Conservation (phyloP, 2,888 invertebrate species). For the Hylaea fasciaria region DNA sequence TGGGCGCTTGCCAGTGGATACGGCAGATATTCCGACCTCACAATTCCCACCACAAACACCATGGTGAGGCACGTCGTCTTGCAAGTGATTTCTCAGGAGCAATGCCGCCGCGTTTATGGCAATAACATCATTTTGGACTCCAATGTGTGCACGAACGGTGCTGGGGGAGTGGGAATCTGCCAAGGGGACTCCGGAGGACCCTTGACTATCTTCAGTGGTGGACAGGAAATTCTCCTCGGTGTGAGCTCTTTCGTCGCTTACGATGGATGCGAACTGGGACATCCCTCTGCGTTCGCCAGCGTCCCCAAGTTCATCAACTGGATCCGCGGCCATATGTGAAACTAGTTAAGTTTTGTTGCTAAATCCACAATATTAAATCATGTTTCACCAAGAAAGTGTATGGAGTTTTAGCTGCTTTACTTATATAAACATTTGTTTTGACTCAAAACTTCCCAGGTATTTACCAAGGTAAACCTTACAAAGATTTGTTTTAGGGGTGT, state of each 20-base stretch:
- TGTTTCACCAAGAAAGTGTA: too few species aligned
- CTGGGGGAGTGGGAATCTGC: slow-evolving; percentile 70
- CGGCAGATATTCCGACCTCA: slow-evolving; percentile 66
- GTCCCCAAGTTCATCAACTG: slow-evolving; percentile 62
- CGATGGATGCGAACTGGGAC: slow-evolving; percentile 67
- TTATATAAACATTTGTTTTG: background rate
- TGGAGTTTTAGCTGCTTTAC: background rate
- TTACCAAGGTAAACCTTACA: too few species aligned
- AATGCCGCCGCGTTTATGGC: slow-evolving; percentile 59
- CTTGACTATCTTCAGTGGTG: slow-evolving; percentile 54
- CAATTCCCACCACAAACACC: slow-evolving; percentile 58
- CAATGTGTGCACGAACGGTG: slow-evolving; percentile 69
- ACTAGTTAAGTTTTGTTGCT: background rate
- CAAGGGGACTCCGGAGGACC: slow-evolving; percentile 74
- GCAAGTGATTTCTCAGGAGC: slow-evolving; percentile 56
- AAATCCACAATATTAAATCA: too few species aligned
- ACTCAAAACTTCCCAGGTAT: too few species aligned
- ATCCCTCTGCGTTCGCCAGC: slow-evolving; percentile 69
- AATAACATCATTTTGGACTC: slow-evolving; percentile 55
- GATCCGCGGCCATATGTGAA: slow-evolving; percentile 59
- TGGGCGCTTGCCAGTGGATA: slow-evolving; percentile 66
- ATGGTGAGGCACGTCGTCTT: slow-evolving; percentile 64
- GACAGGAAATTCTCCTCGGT: slow-evolving; percentile 62
- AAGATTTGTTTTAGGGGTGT: too few species aligned
- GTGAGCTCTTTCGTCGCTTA: slow-evolving; percentile 72